Evolutionary conservation across 2,113 vertebrate species (phyloP).

Genomic region (Dicrurus megarhynchus): DNA sequence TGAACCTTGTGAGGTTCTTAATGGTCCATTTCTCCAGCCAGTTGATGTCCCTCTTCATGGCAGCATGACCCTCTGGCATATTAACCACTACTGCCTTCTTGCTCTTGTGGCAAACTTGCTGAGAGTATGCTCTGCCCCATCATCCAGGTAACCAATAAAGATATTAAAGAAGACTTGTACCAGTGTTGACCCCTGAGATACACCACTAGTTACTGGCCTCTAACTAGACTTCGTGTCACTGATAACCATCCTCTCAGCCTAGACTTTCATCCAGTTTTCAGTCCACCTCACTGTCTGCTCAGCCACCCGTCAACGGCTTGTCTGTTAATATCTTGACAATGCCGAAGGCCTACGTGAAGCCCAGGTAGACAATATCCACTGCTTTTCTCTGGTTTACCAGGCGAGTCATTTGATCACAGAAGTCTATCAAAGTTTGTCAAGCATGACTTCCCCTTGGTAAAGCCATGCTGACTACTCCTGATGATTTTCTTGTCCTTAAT

Average conservation of each 20-base stretch:
- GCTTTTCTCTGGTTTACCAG: not conserved
- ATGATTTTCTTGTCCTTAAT: not conserved
- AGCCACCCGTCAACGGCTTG: not conserved
- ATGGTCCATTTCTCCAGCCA: not conserved
- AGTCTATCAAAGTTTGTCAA: not conserved
- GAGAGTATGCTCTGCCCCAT: not conserved
- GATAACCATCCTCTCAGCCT: not conserved
- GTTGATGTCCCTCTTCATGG: not conserved
- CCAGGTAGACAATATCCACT: not conserved
- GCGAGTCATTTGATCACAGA: accelerated
- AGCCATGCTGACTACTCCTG: not conserved
- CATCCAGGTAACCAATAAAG: not conserved
- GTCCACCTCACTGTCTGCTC: not conserved
- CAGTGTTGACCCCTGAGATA: accelerated
- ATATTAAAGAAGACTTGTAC: not conserved
- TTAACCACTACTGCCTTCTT: not conserved
- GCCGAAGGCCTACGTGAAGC: not conserved
- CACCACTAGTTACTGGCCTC: not conserved
- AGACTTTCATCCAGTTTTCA: not conserved
- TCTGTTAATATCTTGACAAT: not conserved
- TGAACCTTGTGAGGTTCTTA: not conserved
- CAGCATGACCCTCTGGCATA: not conserved
- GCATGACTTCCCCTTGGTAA: not conserved
- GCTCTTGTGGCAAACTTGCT: not conserved
- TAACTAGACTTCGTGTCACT: not conserved